Percentiles rank a stretch among this genome's conserved stretches.
These are phyloP conservation scores for Salarias fasciatus DNA, from an alignment of 2,797 vertebrate genomes.

Conservation along the genomic window DNA sequence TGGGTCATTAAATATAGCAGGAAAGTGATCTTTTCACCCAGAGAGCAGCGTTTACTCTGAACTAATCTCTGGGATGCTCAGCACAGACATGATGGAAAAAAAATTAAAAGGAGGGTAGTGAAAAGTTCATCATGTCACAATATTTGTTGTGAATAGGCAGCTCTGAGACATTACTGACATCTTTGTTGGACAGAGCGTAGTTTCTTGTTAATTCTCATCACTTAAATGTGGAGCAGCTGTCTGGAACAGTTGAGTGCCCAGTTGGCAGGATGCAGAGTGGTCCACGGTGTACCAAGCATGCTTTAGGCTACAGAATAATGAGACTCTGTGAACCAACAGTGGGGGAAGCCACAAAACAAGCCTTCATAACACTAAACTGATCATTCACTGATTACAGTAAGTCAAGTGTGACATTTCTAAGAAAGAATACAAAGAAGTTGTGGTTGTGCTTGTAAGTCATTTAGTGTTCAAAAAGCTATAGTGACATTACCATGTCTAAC, in stretches of 20 bases:
- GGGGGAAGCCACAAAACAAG: conserved; percentile 48
- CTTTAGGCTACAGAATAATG: conserved; percentile 75
- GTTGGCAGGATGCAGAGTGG: conserved; percentile 59
- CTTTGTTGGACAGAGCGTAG: conserved; percentile 33
- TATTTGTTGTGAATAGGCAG: conserved; percentile 23
- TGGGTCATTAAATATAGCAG: conserved; percentile 57
- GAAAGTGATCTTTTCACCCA: conserved; percentile 46
- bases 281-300: conserved; percentile 53
- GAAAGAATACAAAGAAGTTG: conserved; percentile 9
- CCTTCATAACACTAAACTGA: conserved; percentile 35
- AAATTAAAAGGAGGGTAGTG: conserved; percentile 37
- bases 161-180: conserved; percentile 30
- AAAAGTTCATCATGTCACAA: conserved; percentile 54
- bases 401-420: conserved; percentile 17
- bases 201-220: conserved; percentile 52
- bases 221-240: conserved; percentile 70
- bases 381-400: conserved; percentile 42
- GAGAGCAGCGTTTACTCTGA: conserved; percentile 18
- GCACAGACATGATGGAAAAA: conserved; percentile 15
- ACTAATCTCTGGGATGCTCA: conserved; percentile 27
- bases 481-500: not conserved
- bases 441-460: not conserved
- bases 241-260: conserved; percentile 61
- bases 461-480: not conserved
- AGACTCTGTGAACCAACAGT: conserved; percentile 55